These are phyloP conservation scores for Momotus momota DNA, from an alignment of 2,797 vertebrate species.

Conservation along the genomic window DNA sequence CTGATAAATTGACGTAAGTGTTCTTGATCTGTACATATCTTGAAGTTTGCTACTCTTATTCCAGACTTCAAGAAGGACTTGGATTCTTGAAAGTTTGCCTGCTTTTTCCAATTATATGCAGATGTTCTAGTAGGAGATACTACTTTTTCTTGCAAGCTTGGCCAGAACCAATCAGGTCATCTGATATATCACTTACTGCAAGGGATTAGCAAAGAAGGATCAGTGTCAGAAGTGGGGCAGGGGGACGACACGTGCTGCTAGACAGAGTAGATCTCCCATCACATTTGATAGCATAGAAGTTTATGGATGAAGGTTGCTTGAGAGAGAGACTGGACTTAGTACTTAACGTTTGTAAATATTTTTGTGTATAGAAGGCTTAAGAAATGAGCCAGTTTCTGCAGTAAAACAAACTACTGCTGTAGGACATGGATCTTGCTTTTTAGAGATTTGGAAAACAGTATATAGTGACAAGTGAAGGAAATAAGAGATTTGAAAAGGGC, in stretches of 20 bases:
- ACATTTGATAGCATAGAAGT: not conserved
- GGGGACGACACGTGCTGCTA: not conserved
- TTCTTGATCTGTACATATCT: not conserved
- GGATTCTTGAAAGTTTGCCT: not conserved
- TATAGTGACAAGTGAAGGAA: not conserved
- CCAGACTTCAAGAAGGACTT: not conserved
- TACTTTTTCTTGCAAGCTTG: not conserved
- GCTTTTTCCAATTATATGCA: not conserved
- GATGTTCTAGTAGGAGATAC: not conserved
- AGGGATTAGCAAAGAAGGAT: not conserved
- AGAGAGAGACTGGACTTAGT: not conserved
- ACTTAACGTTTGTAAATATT: not conserved
- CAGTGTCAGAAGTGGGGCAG: not conserved
- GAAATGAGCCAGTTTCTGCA: not conserved
- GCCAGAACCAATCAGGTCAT: not conserved
- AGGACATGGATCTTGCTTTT: not conserved
- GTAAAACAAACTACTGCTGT: not conserved
- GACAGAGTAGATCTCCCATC: not conserved
- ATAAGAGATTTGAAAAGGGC: not conserved
- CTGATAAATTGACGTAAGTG: not conserved
- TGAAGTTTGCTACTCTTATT: not conserved
- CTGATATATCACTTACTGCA: not conserved
- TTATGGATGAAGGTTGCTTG: not conserved
- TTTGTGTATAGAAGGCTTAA: not conserved
- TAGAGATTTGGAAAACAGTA: not conserved